Conservation (phyloP, 1,140 invertebrate species). For the Eurytemora carolleeae region DNA sequence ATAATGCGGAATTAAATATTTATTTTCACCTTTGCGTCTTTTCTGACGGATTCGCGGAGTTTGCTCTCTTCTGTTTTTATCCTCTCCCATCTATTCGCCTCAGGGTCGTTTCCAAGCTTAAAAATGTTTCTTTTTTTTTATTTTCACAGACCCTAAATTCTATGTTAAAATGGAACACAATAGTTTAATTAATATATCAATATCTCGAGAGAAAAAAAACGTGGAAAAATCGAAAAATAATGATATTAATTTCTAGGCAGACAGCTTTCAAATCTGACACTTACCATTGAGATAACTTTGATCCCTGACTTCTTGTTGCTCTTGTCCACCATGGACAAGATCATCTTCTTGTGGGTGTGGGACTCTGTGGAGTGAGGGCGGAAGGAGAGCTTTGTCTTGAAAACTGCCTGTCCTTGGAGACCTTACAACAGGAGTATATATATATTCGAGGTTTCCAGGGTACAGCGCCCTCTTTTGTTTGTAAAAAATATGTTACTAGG, state of each 20-base stretch:
- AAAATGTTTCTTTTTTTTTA: too few species aligned
- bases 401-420: slow-evolving; percentile 90
- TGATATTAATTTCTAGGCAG: too few species aligned
- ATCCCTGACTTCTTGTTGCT: slow-evolving; percentile 91
- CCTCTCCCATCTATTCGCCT: slow-evolving; percentile 67
- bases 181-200: too few species aligned
- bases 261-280: too few species aligned
- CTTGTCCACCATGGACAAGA: slow-evolving; percentile 82
- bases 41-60: slow-evolving; percentile 57
- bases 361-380: slow-evolving; percentile 92
- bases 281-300: slow-evolving; percentile 65
- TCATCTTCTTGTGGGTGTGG: slow-evolving; percentile 97
- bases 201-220: too few species aligned
- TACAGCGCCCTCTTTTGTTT: background rate
- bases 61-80: slow-evolving; percentile 86
- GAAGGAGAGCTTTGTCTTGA: slow-evolving; percentile 88
- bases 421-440: background rate
- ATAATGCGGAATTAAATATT: too few species aligned
- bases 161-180: too few species aligned
- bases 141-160: too few species aligned
- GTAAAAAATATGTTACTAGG: background rate
- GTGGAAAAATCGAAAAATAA: too few species aligned
- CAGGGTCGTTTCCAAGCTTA: slow-evolving; percentile 68
- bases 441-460: background rate
- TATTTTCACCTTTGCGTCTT: slow-evolving; percentile 40